Base-by-base conservation (phyloP, 2,888 invertebrate genomes). In the Eupithecia tripunctaria region DNA sequence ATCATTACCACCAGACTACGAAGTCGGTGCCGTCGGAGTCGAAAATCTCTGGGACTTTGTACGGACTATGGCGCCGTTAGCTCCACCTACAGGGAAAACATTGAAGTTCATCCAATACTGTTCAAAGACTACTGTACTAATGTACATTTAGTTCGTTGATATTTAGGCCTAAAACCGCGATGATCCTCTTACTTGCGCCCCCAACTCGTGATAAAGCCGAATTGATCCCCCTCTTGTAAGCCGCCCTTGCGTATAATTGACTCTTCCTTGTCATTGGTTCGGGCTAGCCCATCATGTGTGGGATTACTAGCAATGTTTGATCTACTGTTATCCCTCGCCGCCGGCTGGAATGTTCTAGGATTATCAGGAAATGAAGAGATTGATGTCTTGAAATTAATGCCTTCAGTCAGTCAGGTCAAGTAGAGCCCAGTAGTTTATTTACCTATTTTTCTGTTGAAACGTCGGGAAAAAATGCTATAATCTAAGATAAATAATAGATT, bases 231-330 rank as follows among this genome's bases (percentile, higher is more conserved):
- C 91, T 89, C 90, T 90, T 89, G 91, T 91, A 89, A 89, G 89
- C 88, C 91, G 86, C 80, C 89, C 91, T 93, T 89, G 91, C 93
- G 93, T 92, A 92, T 93, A 94, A 94, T 94, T 93, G 93, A 92
- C 91, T 93, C 91, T 93, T 93, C 92, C 90, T 88, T 90, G 88
- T 91, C 92, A 93, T 93, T 93, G 91, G 86, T 81, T 87, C 83
- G 84, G 78, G 81, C 81, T 82, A 80, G 82, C 84, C 86, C 82
- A 75, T 72, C 75, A 72, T 72, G 75, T 75, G 74, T 67, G 72
- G 69, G 67, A 75, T 72, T 75, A 71, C 74, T 68, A 67, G 64
- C 66, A 51, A 68, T 70, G 71, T 71, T 74, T 74, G 71, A 74
- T 74, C 71, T 71, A 71, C 41, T 74, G 60, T 65, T 63, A 14